Evolutionary conservation across 2,113 vertebrate genomes (phyloP), one percentile per base, ranked within the genome.

Genomic region (Opisthocomus hoazin): DNA sequence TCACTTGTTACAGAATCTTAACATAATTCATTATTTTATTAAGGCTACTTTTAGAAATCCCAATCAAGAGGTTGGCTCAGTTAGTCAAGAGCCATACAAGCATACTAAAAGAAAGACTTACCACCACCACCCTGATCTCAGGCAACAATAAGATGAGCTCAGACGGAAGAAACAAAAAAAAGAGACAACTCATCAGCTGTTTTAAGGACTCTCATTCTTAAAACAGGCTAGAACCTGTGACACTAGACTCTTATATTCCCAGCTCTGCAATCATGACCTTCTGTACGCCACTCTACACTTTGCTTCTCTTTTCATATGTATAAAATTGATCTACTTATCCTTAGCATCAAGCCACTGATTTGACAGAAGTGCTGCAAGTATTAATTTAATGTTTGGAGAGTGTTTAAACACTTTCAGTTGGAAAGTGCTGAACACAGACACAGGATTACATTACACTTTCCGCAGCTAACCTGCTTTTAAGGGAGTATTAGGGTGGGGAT

Each of bases 391-490:
- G 54, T 91, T 66, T 91, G 65, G 50, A 87, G 94, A 95, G 74
- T 58, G 82, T 90, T 96, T 95, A 82, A 95, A 92, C 53, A 87
- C 73, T 89, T 94, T 64, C 76, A 87, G 53, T 29, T 73, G 69
- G 41, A 77, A 87, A 92, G 45, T 39, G 84, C 86, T 89, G 66
- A 94, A 94, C 74, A 89, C 77, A 94, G 83, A 50, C 64, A 81
- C 83, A 84, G 64, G 92, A 96, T 96, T 96, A 96, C 83, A 90
- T 64, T 79, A 87, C n/a, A 45, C 57, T 76, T 75, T 85, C 73
- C 77, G 37, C 89, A 95, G 87, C 92, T 95, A 95, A 94, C 89
- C 81, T 94, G 87, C 94, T 96, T 96, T 96, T 93, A 92, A 90
- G 80, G 64, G 73, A 94, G 64, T 84, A 89, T 95, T 84, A 90